These are phyloP conservation scores for Glossophaga mutica DNA, from an alignment of 2,797 vertebrate genomes.

Conservation along the genomic window DNA sequence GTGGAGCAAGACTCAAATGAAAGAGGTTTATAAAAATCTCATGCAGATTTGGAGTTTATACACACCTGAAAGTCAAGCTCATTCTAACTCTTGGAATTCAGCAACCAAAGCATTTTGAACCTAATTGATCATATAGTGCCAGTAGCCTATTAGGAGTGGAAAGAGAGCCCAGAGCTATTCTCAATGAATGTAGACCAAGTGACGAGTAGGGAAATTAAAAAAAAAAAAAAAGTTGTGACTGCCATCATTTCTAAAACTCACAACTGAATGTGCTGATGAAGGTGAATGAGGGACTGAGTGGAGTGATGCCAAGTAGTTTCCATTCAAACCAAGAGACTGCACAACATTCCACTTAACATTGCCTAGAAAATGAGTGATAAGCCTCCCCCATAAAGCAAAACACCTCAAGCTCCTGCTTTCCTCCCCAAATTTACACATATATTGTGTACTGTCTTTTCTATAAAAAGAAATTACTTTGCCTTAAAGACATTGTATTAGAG, in stretches of 20 bases:
- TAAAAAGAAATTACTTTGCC: neutral
- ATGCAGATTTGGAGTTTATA: neutral
- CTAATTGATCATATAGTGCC: neutral
- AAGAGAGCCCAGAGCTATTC: neutral
- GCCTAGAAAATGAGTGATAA: neutral
- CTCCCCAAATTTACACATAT: neutral
- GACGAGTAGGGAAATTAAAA: neutral
- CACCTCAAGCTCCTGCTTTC: neutral
- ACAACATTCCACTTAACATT: neutral
- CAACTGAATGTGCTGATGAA: neutral
- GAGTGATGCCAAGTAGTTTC: neutral
- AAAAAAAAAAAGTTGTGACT: neutral
- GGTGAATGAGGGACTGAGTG: neutral
- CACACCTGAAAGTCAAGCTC: neutral
- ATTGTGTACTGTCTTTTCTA: neutral
- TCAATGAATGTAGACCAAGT: neutral
- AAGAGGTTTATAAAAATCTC: neutral
- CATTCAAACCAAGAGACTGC: neutral
- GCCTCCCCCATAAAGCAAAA: no score
- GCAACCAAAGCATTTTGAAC: neutral
- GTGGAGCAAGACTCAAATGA: neutral
- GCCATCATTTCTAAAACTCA: neutral
- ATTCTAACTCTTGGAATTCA: neutral
- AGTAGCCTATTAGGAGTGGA: neutral
- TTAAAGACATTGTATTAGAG: neutral